Base-by-base conservation (phyloP, 2,113 vertebrate species). In the Eudyptes chrysolophus region DNA sequence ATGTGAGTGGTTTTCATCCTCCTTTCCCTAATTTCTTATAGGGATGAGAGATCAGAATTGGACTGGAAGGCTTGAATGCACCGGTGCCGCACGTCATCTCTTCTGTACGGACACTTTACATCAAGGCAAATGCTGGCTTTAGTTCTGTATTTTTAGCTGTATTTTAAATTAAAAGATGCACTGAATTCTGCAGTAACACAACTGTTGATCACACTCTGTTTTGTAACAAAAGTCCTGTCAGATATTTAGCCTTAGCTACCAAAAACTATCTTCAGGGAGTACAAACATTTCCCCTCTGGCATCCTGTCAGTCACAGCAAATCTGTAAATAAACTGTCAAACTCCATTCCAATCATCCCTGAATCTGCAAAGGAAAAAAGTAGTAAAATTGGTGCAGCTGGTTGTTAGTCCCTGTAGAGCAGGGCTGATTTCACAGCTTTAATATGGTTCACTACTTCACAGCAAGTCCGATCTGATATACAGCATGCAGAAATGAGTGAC, bases 271-370 rank as follows among this genome's bases (percentile, higher is more conserved):
- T 97, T 97, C 88, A 82, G 97, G 94, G 97, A 97, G 92, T 97
- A 98, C 95, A 97, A 97, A 97, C 97, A 97, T 95, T 97, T 96
- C 92, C 97, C 97, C 96, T 96, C 93, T 96, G 95, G 97, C 95
- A 97, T 97, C 87, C 95, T 97, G 97, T 97, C 97, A 94, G 96
- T 97, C 95, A 97, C 94, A 96, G 96, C 65, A 97, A 96, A 97
- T 97, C 95, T 98, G 97, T 96, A 98, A 97, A 97, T 97, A 97
- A 97, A 96, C 95, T 97, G 95, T 97, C 97, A 93, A 95, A 97
- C 87, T 97, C 94, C 91, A 97, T 98, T 98, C 97, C 89, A 97
- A 93, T 97, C 97, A 98, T 75, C 92, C 87, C 80, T 92, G 96
- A 97, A 97, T 97, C 87, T 97, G 92, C 89, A 95, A 96, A 71